Conservation (phyloP, 2,113 vertebrate species). For the Perca schrenkii region DNA sequence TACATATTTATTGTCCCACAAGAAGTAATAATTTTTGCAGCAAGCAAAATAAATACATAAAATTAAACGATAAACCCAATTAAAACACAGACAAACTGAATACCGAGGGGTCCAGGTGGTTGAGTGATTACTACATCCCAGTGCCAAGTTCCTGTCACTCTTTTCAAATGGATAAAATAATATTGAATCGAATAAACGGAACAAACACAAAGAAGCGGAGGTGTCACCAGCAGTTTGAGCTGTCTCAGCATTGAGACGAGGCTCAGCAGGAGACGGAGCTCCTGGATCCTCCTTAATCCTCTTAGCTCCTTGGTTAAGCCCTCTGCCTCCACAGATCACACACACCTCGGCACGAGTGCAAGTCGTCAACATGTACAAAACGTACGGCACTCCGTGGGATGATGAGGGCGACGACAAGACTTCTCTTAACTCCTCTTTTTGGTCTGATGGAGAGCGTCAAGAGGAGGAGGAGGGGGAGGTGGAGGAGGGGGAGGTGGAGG, state of each 20-base stretch:
- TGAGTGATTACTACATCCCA: background rate
- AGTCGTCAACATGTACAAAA: constrained; percentile 70
- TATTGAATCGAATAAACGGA: background rate
- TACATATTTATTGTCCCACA: too few relatives aligned
- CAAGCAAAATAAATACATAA: background rate
- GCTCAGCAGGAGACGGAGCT: background rate
- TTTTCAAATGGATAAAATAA: background rate
- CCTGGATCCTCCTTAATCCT: constrained; percentile 65
- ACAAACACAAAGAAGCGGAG: background rate
- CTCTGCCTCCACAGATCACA: constrained; percentile 44
- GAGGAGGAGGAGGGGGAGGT: constrained; percentile 42
- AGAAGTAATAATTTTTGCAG: background rate
- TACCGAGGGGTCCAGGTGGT: too few relatives aligned
- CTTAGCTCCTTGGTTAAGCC: constrained; percentile 67
- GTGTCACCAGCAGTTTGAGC: constrained; percentile 38
- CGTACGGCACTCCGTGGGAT: constrained; percentile 46
- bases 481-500: constrained; percentile 44
- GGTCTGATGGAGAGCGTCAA: constrained; percentile 70
- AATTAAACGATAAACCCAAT: background rate
- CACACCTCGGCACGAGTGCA: background rate
- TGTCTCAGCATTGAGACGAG: background rate
- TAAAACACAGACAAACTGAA: background rate
- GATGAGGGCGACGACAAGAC: constrained; percentile 44
- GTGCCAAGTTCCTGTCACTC: background rate
- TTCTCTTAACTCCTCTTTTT: constrained; percentile 78